These are phyloP conservation scores for Vesta saturnalis DNA, from an alignment of 2,888 invertebrate species.

Conservation along the genomic window DNA sequence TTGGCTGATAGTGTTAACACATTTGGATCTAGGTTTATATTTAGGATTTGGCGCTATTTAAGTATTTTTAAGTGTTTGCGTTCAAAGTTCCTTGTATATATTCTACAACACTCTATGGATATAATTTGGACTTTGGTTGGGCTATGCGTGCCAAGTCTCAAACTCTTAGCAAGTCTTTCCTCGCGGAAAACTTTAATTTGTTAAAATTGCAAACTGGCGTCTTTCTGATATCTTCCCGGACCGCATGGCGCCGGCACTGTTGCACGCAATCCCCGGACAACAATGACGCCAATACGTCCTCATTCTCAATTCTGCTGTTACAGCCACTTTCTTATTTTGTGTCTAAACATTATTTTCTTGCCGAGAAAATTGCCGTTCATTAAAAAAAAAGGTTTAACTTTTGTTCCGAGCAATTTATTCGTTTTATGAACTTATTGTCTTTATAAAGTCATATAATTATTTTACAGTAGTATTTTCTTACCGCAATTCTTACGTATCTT, in stretches of 20 bases:
- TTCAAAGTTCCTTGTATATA: too few species aligned
- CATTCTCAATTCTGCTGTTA: constrained; percentile 26
- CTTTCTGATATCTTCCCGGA: constrained; percentile 44
- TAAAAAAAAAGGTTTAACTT: neutral
- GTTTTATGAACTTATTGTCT: too few species aligned
- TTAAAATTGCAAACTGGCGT: constrained; percentile 44
- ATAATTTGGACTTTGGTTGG: constrained; percentile 6
- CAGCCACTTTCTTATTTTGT: constrained; percentile 23
- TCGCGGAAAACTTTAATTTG: constrained; percentile 48
- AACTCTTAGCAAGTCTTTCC: constrained; percentile 24
- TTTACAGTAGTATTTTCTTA: too few species aligned
- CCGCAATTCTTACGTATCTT: too few species aligned
- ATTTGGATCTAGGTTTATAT: too few species aligned
- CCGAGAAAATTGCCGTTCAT: neutral
- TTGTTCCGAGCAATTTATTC: too few species aligned
- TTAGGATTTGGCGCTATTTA: too few species aligned
- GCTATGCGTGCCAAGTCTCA: constrained; percentile 33
- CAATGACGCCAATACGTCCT: constrained; percentile 36
- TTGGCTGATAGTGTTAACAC: too few species aligned
- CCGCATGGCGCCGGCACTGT: constrained; percentile 43
- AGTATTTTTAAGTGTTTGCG: neutral
- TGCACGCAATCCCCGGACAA: constrained; percentile 42
- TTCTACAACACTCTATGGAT: neutral
- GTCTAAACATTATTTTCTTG: neutral
- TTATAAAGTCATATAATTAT: too few species aligned